phyloP scores from a whole-genome alignment of 2,113 vertebrate species.

The Pedionomus torquatus region DNA sequence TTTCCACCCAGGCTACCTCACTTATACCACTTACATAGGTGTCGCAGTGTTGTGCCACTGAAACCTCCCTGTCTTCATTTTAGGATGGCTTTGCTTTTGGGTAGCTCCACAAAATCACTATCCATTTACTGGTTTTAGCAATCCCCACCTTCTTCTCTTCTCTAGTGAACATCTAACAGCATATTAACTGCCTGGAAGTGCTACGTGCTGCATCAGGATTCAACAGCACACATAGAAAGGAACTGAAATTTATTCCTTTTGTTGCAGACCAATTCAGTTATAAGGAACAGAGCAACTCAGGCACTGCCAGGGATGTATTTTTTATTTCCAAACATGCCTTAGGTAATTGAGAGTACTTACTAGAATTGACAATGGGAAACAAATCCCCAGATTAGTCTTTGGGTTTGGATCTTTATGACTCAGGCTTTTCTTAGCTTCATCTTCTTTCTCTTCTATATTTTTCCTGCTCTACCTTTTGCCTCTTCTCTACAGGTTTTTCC shows the following conservation, averaged over 20 bases:
- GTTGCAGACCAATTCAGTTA: neutral
- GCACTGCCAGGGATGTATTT: neutral
- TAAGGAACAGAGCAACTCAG: neutral
- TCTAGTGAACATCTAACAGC: neutral
- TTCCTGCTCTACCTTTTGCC: neutral
- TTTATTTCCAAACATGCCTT: neutral
- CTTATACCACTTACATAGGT: neutral
- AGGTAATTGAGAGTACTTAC: neutral
- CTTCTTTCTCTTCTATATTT: neutral
- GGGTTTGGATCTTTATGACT: neutral
- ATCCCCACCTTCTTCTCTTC: neutral
- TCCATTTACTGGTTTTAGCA: neutral
- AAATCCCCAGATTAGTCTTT: neutral
- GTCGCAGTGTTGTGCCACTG: neutral
- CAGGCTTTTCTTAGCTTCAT: neutral
- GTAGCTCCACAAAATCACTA: neutral
- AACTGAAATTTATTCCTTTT: neutral
- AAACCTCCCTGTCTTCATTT: neutral
- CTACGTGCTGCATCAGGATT: neutral
- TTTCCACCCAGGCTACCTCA: neutral
- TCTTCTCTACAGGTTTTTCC: neutral
- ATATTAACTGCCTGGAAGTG: neutral
- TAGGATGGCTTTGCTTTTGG: neutral
- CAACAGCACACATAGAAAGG: neutral
- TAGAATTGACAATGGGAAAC: neutral